phyloP scores from a whole-genome alignment of 2,888 invertebrate species.

The Diaperis boleti region DNA sequence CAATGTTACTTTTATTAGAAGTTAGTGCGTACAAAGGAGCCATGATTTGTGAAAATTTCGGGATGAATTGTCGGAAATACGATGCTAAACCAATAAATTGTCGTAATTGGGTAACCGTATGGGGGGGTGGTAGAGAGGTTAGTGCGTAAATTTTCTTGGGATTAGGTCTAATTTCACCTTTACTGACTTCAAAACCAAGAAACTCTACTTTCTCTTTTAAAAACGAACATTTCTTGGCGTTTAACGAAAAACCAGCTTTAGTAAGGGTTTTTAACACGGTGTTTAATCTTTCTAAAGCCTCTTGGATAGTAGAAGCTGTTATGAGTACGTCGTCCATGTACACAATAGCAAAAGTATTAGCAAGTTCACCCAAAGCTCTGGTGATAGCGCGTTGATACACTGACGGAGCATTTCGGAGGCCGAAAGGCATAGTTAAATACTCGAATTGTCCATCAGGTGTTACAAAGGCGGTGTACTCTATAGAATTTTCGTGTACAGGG shows the following conservation, averaged over 20 bases:
- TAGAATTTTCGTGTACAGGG: no score
- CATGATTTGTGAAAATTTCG: conserved; percentile 30
- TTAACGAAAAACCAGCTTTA: no score
- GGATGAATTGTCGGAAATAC: conserved; percentile 47
- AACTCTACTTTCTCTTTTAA: conserved; percentile 35
- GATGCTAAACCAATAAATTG: conserved; percentile 47
- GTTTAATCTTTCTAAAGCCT: conserved; percentile 40
- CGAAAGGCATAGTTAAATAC: no score
- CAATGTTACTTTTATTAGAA: conserved; percentile 18
- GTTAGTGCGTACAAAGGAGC: conserved; percentile 42
- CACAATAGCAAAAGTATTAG: neutral
- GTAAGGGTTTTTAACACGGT: conserved; percentile 39
- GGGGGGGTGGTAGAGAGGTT: conserved; percentile 24
- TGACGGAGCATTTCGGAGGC: conserved; percentile 47
- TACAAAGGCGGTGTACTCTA: no score
- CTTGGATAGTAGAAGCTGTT: conserved; percentile 27
- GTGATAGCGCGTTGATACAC: conserved; percentile 46
- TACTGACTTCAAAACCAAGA: conserved; percentile 30
- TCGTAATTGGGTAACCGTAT: conserved; percentile 29
- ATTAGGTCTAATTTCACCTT: conserved; percentile 33
- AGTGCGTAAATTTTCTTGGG: conserved; percentile 31
- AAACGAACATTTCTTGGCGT: conserved; percentile 42
- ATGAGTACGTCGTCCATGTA: neutral
- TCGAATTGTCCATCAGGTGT: no score
- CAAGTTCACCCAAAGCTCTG: conserved; percentile 2